Conservation (phyloP, 2,797 vertebrate species). For the Pogonophryne albipinna region DNA sequence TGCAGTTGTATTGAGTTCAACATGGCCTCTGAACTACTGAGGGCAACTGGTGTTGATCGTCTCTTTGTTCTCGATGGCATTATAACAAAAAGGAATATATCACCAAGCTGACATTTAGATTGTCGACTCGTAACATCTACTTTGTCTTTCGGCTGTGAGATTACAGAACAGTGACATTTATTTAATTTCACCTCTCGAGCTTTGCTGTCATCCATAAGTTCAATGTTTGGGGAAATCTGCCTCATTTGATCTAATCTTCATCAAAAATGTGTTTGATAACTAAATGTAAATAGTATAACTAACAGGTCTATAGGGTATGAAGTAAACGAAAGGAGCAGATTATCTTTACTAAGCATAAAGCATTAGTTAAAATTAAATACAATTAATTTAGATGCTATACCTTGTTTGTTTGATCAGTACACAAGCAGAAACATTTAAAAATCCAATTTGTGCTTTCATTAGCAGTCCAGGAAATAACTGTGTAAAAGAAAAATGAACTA, state of each 20-base stretch:
- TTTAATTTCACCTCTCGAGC: neutral
- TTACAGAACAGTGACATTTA: slow-evolving; percentile 6
- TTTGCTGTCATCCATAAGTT: neutral
- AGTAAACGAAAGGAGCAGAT: no score
- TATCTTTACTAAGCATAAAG: no score
- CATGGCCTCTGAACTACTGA: slow-evolving; percentile 31
- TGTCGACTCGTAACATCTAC: neutral
- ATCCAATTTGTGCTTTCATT: no score
- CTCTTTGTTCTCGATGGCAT: slow-evolving; percentile 20
- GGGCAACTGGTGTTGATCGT: neutral
- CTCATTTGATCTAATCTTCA: neutral
- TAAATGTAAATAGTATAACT: no score
- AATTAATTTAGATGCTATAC: no score
- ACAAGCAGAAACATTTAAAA: no score
- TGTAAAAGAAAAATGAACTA: neutral
- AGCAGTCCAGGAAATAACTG: neutral
- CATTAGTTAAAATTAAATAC: no score
- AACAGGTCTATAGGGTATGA: no score
- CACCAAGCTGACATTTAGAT: slow-evolving; percentile 12
- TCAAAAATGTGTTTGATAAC: no score
- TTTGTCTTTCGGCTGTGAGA: slow-evolving; percentile 6
- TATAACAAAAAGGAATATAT: slow-evolving; percentile 25
- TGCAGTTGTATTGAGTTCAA: slow-evolving; percentile 35
- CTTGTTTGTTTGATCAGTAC: no score
- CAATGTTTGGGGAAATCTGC: neutral